Base-by-base conservation (phyloP, 92 coral and sea anemone genomes). In the Nematostella vectensis region DNA sequence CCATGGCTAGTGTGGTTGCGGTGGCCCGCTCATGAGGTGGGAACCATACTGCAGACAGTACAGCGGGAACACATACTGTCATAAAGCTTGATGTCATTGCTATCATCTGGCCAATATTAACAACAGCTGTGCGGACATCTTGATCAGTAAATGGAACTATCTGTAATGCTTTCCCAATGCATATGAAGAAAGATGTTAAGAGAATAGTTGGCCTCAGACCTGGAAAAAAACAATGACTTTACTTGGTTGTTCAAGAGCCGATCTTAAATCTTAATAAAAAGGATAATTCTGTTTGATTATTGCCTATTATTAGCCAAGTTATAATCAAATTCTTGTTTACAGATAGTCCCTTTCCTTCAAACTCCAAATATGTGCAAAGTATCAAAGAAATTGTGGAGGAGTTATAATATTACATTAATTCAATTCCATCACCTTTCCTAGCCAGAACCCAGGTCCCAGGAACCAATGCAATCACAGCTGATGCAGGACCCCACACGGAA, bases 1-100 rank as follows among this genome's bases (percentile, higher is more conserved):
- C 28, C 13, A 80, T 21, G 0, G 73, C 71, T 30, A 78, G 61
- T 11, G 93, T 76, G 2, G 93, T 83, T 1, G 93, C 81, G 4
- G 82, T 83, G n/a, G 78, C 73, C 15, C 86, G 68, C 44, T 83
- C 81, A 50, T 78, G 47, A 2, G 75, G 85, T 9, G 93, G 93
- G 49, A 83, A 83, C 93, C 93, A 83, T 2, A 81, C 68, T 18
- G 58, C 31, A 13, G 93, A 83, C 18, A 78, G 55, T 3, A 78
- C 13, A 0, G 82, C 74, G 12, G 85, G 67, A 1, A 71, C 82
- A 13, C 77, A 74, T 11, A 58, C 60, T 49, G 69, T 50, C 18
- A 59, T 54, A 15, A 70, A 59, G 33, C 69, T 54, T 20, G 76
- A 66, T 20, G 60, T 16, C 76, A 70, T 70, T 31, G 76, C 13